Base-by-base conservation (phyloP, 2,888 invertebrate genomes). In the Diloba caeruleocephala region DNA sequence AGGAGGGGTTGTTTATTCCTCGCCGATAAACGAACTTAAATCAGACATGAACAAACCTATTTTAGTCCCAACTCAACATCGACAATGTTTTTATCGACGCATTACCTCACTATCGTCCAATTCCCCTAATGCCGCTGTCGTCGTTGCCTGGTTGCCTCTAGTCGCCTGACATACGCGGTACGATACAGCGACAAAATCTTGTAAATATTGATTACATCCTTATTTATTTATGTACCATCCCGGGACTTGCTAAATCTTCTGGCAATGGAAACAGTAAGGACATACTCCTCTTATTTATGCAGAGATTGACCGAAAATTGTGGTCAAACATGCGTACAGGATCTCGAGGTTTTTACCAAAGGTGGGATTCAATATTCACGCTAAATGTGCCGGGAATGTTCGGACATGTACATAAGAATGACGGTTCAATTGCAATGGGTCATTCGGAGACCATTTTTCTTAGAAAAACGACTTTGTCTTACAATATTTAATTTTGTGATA, bases 111-210 rank as follows among this genome's bases (percentile, higher is more conserved):
- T 80, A 81, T 50, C 50, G 50, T 61, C 66, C 81, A 81, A 84
- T 81, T 79, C 79, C 78, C 78, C 67, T 81, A 84, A 83, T 82
- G 81, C 68, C 58, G 36, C 5, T 7, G 7, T 21, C 21, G 56
- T 72, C 79, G 77, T 77, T 70, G 70, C 66, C 76, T 68, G 3
- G 2, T 17, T 17, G 17, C 5, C 17, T 21, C n/a, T n/a, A n/a
- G 76, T 66, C 78, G 58, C 54, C 66, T 72, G 76, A 76, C 66
- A 68, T 48, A 54, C 57, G 45, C 55, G 33, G 44, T 34, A 42
- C 60, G 60, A 59, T 54, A 56, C 58, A 59, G 38, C 38, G 45
- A 62, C 67, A 50, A 70, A 65, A 66, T 66, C 66, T 62, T 68
- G 65, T 76, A 63, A 72, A 72, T 71, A 76, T 75, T 77, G 72